Base-by-base conservation (phyloP, 1,140 invertebrate genomes). In the Venustaconcha ellipsiformis region DNA sequence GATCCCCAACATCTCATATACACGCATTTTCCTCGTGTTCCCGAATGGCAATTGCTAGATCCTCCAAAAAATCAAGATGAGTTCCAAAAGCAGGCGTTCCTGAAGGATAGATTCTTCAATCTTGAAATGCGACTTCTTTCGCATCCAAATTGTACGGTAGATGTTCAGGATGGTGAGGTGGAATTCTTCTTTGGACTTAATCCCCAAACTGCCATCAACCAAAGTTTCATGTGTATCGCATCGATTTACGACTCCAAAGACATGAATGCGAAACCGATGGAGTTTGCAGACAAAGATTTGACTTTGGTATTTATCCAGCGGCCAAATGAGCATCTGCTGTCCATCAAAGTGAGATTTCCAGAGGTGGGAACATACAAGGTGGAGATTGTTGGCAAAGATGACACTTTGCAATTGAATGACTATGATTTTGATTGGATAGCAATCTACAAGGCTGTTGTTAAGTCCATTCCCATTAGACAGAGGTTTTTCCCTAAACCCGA, bases 1-100 rank as follows among this genome's bases (percentile, higher is more conserved):
- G 91, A 92, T 78, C 91, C 92, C 1, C 87, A 91, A 37, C 86
- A 90, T 37, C 76, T 92, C 66, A 91, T 92, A 37, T 91, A 89
- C 81, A 90, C 91, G 0, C 92, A 92, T 83, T 91, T 89, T 77
- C 92, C 92, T 1, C 89, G 90, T 76, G 84, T 89, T 70, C 23
- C 68, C 13, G 78, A 80, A 55, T 87, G 86, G 86, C 86, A 86
- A 72, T 68, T 86, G 17, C 57, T 84, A 14, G 79, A 80, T 15
- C 66, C 69, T 6, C 81, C 82, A 17, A 76, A 82, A 18, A 75
- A 81, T n/a, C 60, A 83, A 6, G 70, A 80, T 30, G 76, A 82
- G 60, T 87, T 86, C 64, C 78, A 86, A 69, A 78, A 77, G 57
- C 83, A 81, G 75, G 83, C 82, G 15, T 86, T 82, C 63, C 64